A percentile compares a stretch with the other conserved stretches of the same genome.
Conservation (phyloP, 1,140 invertebrate species). For the Zeugodacus cucurbitae region DNA sequence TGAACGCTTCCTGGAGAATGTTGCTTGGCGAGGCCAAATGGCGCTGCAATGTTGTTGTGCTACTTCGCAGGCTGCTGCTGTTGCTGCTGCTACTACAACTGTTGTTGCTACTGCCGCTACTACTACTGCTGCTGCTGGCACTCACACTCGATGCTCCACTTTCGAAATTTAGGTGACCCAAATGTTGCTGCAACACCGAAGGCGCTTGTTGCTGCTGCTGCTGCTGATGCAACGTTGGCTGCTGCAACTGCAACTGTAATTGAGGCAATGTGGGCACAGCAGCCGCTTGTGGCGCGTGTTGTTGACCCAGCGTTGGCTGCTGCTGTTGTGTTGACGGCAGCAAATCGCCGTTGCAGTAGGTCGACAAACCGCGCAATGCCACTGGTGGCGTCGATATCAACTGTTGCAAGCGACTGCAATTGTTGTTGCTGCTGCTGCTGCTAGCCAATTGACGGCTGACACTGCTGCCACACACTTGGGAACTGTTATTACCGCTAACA, state of each 20-base stretch:
- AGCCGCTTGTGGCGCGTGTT: slow-evolving; percentile 35
- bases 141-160: slow-evolving; percentile 57
- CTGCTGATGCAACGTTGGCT: slow-evolving; percentile 20
- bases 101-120: slow-evolving; percentile 46
- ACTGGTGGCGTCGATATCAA: slow-evolving; percentile 64
- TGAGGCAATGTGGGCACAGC: slow-evolving; percentile 31
- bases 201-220: slow-evolving; percentile 50
- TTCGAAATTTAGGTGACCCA: slow-evolving; percentile 66
- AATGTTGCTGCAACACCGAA: slow-evolving; percentile 66
- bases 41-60: slow-evolving; percentile 27
- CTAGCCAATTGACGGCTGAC: slow-evolving; percentile 2
- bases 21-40: slow-evolving; percentile 40
- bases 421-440: slow-evolving; percentile 47
- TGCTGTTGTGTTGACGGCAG: slow-evolving; percentile 52
- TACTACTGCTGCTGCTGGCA: slow-evolving; percentile 52
- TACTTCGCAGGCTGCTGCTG: slow-evolving; percentile 10
- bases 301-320: slow-evolving; percentile 52
- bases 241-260: slow-evolving; percentile 15
- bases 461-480: not conserved
- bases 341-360: slow-evolving; percentile 49
- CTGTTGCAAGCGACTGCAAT: slow-evolving; percentile 62
- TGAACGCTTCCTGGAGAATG: slow-evolving; percentile 38
- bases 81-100: not conserved
- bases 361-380: slow-evolving; percentile 4
- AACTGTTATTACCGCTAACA: not conserved